Evolutionary conservation across 2,888 invertebrate genomes (phyloP).

Genomic region (Tipula lateralis): DNA sequence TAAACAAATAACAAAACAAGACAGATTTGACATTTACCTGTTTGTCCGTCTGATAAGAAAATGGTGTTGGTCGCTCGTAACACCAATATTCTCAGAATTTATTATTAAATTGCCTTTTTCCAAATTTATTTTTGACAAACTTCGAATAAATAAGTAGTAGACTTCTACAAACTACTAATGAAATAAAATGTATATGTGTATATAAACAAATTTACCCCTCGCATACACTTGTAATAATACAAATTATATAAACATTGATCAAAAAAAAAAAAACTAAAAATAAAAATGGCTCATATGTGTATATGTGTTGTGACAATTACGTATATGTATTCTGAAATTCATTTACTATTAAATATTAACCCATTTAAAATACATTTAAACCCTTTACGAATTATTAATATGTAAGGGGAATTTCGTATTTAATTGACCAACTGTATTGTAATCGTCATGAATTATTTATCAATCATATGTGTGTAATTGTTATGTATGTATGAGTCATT

Average conservation of each 20-base stretch:
- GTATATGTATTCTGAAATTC: neutral
- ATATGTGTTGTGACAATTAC: neutral
- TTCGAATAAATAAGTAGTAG: neutral
- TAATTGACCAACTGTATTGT: too few species aligned
- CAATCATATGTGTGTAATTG: too few species aligned
- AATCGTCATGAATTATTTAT: too few species aligned
- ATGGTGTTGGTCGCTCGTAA: neutral
- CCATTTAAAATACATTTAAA: too few species aligned
- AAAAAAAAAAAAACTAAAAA: neutral
- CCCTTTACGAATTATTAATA: too few species aligned
- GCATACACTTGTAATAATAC: neutral
- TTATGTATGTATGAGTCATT: too few species aligned
- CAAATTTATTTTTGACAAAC: neutral
- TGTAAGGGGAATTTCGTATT: too few species aligned
- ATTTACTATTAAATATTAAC: too few species aligned
- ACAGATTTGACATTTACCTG: neutral
- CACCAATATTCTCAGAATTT: neutral
- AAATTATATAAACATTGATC: neutral
- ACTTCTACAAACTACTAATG: neutral
- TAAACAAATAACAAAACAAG: constrained; percentile 28
- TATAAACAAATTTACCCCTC: neutral
- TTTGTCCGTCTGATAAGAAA: neutral
- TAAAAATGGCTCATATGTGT: neutral
- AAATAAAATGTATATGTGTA: neutral
- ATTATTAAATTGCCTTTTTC: too few species aligned